These are phyloP conservation scores for Ametastegia equiseti DNA, from an alignment of 2,888 invertebrate genomes.

Conservation along the genomic window DNA sequence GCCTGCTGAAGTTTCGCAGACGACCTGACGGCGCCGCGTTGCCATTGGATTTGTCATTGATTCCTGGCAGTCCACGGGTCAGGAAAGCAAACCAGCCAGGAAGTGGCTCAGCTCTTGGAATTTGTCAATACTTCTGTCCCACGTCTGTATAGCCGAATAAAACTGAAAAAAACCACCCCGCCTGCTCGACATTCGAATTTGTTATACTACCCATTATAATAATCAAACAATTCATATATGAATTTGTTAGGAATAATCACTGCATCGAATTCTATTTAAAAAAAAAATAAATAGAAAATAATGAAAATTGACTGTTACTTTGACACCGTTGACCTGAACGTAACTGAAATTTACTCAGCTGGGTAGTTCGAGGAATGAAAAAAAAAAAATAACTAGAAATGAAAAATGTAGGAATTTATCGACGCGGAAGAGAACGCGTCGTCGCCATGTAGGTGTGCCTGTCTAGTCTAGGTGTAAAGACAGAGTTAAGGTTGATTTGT, in stretches of 20 bases:
- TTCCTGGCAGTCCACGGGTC: conserved; percentile 64
- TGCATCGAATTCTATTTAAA: too few species aligned
- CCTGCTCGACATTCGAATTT: background rate
- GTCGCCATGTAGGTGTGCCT: background rate
- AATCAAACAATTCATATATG: background rate
- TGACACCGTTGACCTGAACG: too few species aligned
- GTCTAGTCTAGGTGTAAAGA: background rate
- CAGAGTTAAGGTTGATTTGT: conserved; percentile 22
- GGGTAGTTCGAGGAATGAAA: background rate
- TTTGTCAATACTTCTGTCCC: conserved; percentile 66
- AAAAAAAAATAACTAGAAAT: background rate
- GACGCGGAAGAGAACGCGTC: conserved; percentile 20
- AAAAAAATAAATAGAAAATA: background rate
- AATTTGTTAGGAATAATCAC: background rate
- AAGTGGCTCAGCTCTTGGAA: conserved; percentile 67
- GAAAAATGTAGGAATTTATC: conserved; percentile 1
- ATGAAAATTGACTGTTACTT: too few species aligned
- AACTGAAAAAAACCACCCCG: background rate
- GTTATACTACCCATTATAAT: too few species aligned
- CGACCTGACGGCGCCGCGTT: conserved; percentile 48
- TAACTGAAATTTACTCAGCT: too few species aligned
- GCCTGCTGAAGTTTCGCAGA: conserved; percentile 34
- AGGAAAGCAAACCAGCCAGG: conserved; percentile 67
- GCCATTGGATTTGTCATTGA: conserved; percentile 69
- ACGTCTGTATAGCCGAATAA: conserved; percentile 7